Percentiles rank a stretch among this genome's conserved stretches.
Evolutionary conservation across 1,140 invertebrate species (phyloP).

Genomic region (Sipha flava): DNA sequence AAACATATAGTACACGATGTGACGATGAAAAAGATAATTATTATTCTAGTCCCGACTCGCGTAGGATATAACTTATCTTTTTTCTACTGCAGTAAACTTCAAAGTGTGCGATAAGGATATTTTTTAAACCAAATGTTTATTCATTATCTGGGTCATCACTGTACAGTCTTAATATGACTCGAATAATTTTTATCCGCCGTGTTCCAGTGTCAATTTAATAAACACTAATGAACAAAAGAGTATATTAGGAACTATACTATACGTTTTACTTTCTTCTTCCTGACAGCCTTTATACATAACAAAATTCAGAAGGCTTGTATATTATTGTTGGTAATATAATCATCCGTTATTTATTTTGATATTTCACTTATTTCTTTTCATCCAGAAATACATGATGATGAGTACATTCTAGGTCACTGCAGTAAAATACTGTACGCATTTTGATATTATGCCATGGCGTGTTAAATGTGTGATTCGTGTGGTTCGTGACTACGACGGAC

Average conservation of each 20-base stretch:
- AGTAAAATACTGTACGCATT: neutral
- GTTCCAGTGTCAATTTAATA: neutral
- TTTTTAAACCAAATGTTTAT: too few relatives aligned
- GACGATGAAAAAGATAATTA: too few relatives aligned
- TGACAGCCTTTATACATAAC: neutral
- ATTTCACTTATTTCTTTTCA: neutral
- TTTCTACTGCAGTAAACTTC: too few relatives aligned
- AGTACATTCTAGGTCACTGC: neutral
- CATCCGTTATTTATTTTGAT: neutral
- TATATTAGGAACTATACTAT: neutral
- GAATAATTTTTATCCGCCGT: neutral
- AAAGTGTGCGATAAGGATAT: too few relatives aligned
- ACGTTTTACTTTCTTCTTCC: conserved; percentile 13
- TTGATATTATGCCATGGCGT: neutral
- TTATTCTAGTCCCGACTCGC: too few relatives aligned
- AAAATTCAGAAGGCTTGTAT: neutral
- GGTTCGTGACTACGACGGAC: neutral
- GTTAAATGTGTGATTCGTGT: neutral
- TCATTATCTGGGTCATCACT: neutral
- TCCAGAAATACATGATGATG: neutral
- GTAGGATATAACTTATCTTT: too few relatives aligned
- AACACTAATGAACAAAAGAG: neutral
- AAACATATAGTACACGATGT: too few relatives aligned
- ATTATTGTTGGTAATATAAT: neutral
- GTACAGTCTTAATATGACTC: neutral